Evolutionary conservation across 2,888 invertebrate genomes (phyloP), one percentile per base, ranked within the genome.

Genomic region (Eilema sororculum): DNA sequence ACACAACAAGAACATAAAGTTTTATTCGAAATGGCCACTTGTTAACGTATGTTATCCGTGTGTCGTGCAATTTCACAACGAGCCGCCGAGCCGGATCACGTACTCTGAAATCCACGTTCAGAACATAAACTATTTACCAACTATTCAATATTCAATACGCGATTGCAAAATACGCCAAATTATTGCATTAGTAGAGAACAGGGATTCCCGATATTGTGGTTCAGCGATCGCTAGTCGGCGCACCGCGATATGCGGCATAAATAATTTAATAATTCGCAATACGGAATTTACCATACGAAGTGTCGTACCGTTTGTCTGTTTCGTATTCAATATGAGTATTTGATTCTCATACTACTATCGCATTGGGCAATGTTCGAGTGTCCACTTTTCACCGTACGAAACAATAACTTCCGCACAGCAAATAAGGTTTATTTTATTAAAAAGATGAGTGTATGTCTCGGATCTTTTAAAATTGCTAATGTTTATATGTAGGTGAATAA

Each of bases 231-330:
- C 88, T 84, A 86, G 89, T 88, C 90, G 88, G 88, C 87, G 87
- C 90, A 89, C 90, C 90, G 91, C 91, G 92, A 92, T 94, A 94
- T 95, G 95, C 89, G 93, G 92, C 95, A 95, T 95, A 94, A 95
- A 95, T 95, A 94, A 95, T 95, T 95, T 95, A 95, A 95, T 95
- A 95, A 95, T 95, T 95, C 94, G 95, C 95, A 90, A 94, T 95
- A 95, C 94, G 90, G 92, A 94, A 95, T 95, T 95, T 95, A 94
- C 91, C 95, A 95, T 95, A 94, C 91, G 85, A 88, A 91, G 90
- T 91, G 91, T 90, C 94, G 93, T 94, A 95, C 95, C 95, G 95
- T 95, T 95, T 89, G 83, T 93, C 92, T 89, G 85, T 81, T 95
- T 93, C 89, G 95, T 95, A 95, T 95, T 95, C 95, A 92, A 92